Percentiles rank a stretch among this genome's conserved stretches.
Conservation (phyloP, 2,888 invertebrate species). For the Aphidoletes aphidimyza region DNA sequence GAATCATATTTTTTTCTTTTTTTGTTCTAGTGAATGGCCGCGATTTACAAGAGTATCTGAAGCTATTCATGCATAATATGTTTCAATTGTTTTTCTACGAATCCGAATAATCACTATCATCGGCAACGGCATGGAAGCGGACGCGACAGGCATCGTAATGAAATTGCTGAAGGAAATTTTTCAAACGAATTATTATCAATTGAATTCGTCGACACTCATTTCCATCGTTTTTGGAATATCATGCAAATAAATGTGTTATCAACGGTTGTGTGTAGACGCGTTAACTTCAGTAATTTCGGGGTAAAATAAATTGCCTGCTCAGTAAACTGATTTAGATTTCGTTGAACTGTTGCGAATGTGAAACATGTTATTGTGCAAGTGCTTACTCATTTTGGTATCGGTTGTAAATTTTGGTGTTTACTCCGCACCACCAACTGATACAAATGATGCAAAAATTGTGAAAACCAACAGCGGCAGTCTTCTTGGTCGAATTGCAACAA, state of each 20-base stretch:
- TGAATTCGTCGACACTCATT: not conserved
- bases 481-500: not conserved
- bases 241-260: too few relatives aligned
- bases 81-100: too few relatives aligned
- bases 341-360: not conserved
- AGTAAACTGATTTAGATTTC: constrained; percentile 20
- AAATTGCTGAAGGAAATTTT: too few relatives aligned
- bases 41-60: too few relatives aligned
- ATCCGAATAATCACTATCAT: too few relatives aligned
- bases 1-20: too few relatives aligned
- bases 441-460: not conserved
- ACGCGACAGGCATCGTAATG: too few relatives aligned
- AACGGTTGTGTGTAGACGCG: not conserved
- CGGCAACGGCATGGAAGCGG: too few relatives aligned
- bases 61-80: too few relatives aligned
- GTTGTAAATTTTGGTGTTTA: not conserved
- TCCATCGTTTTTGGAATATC: too few relatives aligned
- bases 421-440: not conserved
- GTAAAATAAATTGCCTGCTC: not conserved
- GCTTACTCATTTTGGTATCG: not conserved
- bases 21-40: too few relatives aligned
- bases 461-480: not conserved
- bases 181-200: not conserved
- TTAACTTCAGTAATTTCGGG: not conserved
- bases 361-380: constrained; percentile 9